phyloP scores from a whole-genome alignment of 2,113 vertebrate species.

The Motacilla alba region DNA sequence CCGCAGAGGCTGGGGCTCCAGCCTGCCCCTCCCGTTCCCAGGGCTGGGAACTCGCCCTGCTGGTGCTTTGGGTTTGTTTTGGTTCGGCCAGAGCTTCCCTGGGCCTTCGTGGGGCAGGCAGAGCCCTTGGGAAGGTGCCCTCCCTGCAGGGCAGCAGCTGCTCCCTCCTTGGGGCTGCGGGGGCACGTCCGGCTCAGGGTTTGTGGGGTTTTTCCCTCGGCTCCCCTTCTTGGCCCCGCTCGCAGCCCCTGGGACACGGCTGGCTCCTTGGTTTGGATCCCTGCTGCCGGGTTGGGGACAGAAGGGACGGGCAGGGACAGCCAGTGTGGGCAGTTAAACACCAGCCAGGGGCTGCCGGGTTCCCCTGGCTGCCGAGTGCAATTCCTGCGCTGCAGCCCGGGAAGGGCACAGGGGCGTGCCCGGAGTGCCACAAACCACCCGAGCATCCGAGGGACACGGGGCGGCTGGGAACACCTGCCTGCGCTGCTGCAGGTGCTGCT shows the following conservation, averaged over 20 bases:
- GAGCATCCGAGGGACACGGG: fast-evolving
- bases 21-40: neutral
- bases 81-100: neutral
- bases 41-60: neutral
- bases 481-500: neutral
- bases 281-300: neutral
- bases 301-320: fast-evolving
- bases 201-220: neutral
- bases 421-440: fast-evolving
- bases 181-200: fast-evolving
- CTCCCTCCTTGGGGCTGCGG: neutral
- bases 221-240: too few relatives aligned
- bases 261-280: neutral
- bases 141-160: neutral
- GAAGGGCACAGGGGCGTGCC: neutral
- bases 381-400: fast-evolving
- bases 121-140: neutral
- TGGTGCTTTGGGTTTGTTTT: neutral
- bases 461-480: fast-evolving
- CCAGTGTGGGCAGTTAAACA: fast-evolving
- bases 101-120: neutral
- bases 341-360: fast-evolving
- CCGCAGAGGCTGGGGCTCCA: neutral
- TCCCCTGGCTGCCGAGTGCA: neutral
- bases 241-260: fast-evolving